Evolutionary conservation across 2,797 vertebrate genomes (phyloP).

Genomic region (Florisuga fusca): DNA sequence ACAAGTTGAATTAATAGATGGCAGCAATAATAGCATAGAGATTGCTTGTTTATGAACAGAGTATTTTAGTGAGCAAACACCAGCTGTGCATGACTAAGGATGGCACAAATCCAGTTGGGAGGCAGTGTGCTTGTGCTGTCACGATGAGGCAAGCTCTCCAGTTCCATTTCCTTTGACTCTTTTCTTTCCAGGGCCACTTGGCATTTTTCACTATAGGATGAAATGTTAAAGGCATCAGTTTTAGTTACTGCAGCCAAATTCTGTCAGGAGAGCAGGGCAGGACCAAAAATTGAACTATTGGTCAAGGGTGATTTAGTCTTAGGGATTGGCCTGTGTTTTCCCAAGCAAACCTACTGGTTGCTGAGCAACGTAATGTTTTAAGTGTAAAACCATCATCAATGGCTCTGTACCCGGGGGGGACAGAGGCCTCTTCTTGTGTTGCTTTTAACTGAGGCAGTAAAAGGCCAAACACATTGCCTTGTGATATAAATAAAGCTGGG

Average conservation of each 20-base stretch:
- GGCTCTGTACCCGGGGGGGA: neutral
- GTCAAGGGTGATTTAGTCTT: rapidly evolving
- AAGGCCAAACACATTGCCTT: rapidly evolving
- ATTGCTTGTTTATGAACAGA: slow-evolving; percentile 76
- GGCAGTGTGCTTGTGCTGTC: slow-evolving; percentile 53
- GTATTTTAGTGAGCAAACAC: slow-evolving; percentile 75
- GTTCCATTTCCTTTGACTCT: slow-evolving; percentile 51
- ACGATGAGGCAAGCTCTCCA: slow-evolving; percentile 38
- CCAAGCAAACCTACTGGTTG: neutral
- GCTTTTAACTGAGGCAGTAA: rapidly evolving
- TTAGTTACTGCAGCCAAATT: neutral
- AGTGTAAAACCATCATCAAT: rapidly evolving
- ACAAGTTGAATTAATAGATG: slow-evolving; percentile 76
- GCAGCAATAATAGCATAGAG: slow-evolving; percentile 69
- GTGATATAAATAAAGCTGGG: neutral
- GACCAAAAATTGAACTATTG: neutral
- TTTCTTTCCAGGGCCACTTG: slow-evolving; percentile 50
- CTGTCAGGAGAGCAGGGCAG: neutral
- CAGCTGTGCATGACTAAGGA: slow-evolving; percentile 76
- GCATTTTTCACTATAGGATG: slow-evolving; percentile 34
- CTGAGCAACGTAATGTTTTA: neutral
- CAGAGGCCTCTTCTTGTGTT: neutral
- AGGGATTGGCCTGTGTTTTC: neutral
- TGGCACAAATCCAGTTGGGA: slow-evolving; percentile 76
- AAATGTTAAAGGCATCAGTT: neutral